phyloP scores from a whole-genome alignment of 2,888 invertebrate species.

The Euzetes globulus region DNA sequence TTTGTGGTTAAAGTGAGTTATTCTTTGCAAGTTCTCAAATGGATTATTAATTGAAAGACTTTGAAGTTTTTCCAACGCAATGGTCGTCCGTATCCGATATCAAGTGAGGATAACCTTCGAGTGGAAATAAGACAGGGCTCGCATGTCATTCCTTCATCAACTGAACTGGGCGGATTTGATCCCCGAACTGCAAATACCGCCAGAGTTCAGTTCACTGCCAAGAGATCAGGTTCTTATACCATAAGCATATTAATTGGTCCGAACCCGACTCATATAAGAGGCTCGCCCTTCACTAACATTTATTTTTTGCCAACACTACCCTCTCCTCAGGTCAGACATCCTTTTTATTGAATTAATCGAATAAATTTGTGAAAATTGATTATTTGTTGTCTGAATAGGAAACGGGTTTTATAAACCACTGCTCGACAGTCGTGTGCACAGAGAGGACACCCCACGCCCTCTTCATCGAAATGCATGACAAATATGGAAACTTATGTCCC shows the following conservation, averaged over 20 bases:
- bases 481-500: constrained; percentile 73
- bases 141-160: constrained; percentile 69
- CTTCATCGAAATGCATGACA: constrained; percentile 82
- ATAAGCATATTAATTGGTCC: constrained; percentile 70
- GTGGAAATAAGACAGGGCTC: constrained; percentile 80
- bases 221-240: constrained; percentile 79
- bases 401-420: constrained; percentile 71
- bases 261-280: constrained; percentile 64
- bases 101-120: constrained; percentile 80
- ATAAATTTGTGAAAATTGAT: constrained; percentile 20
- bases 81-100: constrained; percentile 87
- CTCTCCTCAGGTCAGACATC: constrained; percentile 31
- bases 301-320: constrained; percentile 63
- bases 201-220: constrained; percentile 81
- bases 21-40: background rate
- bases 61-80: constrained; percentile 77
- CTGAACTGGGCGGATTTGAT: constrained; percentile 72
- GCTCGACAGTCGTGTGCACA: constrained; percentile 74
- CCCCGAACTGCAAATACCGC: constrained; percentile 76
- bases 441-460: constrained; percentile 66
- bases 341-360: constrained; percentile 3
- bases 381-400: constrained; percentile 51
- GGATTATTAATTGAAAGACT: constrained; percentile 8
- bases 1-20: constrained; percentile 64
- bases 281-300: constrained; percentile 70